Evolutionary conservation across 2,888 invertebrate species (phyloP).

Genomic region (Ectemnius cavifrons): DNA sequence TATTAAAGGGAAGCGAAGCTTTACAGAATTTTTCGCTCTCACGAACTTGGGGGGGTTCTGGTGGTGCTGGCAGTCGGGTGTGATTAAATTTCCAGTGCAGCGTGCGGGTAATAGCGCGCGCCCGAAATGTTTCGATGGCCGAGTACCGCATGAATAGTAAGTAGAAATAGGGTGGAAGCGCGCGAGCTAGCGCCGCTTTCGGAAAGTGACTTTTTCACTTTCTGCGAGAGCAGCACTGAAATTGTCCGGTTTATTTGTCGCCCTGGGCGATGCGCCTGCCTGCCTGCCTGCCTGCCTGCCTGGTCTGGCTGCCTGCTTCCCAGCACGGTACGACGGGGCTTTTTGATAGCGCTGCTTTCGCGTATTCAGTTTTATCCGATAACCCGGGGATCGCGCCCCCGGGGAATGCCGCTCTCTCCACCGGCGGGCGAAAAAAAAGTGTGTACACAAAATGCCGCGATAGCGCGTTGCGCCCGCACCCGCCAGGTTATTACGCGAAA

Average conservation of each 20-base stretch:
- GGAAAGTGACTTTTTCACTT: constrained; percentile 16
- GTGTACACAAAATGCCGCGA: constrained; percentile 14
- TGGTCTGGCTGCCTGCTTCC: too few species aligned
- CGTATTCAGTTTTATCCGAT: constrained; percentile 34
- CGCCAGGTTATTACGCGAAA: constrained; percentile 29
- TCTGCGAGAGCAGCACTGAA: constrained; percentile 9
- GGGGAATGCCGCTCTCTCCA: constrained; percentile 3
- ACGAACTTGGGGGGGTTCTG: too few species aligned
- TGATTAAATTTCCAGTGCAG: too few species aligned
- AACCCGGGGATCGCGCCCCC: constrained; percentile 26
- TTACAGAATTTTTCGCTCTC: too few species aligned
- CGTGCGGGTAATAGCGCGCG: too few species aligned
- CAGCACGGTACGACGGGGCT: neutral
- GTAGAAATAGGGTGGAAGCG: too few species aligned
- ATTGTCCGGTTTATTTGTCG: constrained; percentile 25
- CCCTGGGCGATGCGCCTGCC: constrained; percentile 14
- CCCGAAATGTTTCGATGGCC: too few species aligned
- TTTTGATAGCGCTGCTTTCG: constrained; percentile 29
- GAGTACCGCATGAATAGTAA: too few species aligned
- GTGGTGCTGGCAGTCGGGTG: too few species aligned
- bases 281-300: neutral
- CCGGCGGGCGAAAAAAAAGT: constrained; percentile 14
- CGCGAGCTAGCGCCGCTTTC: too few species aligned
- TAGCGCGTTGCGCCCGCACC: neutral
- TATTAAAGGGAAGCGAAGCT: too few species aligned